Evolutionary conservation across 2,797 vertebrate genomes (phyloP).

Genomic region (Sandelia bainsii): DNA sequence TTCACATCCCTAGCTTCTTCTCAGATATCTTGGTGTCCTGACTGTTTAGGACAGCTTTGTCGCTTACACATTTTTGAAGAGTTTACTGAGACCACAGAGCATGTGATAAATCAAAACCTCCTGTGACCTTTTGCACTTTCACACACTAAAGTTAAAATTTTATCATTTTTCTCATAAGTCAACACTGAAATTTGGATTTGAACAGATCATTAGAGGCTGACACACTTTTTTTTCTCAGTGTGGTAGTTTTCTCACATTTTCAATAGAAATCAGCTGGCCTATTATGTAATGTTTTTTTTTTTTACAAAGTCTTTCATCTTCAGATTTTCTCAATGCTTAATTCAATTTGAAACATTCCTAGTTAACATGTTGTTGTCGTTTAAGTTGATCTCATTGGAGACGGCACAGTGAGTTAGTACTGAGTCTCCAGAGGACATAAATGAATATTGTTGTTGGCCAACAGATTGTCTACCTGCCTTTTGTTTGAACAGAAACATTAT

Average conservation of each 20-base stretch:
- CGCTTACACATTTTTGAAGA: background rate
- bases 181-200: background rate
- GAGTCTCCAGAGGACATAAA: slow-evolving; percentile 26
- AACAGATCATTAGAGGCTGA: background rate
- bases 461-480: slow-evolving; percentile 34
- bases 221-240: no score
- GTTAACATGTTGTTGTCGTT: slow-evolving; percentile 15
- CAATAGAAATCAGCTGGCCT: no score
- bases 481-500: slow-evolving; percentile 24
- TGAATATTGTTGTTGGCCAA: slow-evolving; percentile 37
- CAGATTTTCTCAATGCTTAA: background rate
- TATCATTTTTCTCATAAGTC: background rate
- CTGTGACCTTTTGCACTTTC: background rate
- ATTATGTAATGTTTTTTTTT: background rate
- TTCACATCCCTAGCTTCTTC: no score
- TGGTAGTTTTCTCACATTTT: no score
- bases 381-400: slow-evolving; percentile 15
- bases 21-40: background rate
- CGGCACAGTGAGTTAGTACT: slow-evolving; percentile 13
- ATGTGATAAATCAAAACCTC: background rate
- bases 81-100: slow-evolving; percentile 1
- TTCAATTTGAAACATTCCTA: background rate
- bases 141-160: background rate
- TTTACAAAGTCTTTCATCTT: no score
- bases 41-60: background rate